Base-by-base conservation (phyloP, 1,140 invertebrate genomes). In the Sipha flava region DNA sequence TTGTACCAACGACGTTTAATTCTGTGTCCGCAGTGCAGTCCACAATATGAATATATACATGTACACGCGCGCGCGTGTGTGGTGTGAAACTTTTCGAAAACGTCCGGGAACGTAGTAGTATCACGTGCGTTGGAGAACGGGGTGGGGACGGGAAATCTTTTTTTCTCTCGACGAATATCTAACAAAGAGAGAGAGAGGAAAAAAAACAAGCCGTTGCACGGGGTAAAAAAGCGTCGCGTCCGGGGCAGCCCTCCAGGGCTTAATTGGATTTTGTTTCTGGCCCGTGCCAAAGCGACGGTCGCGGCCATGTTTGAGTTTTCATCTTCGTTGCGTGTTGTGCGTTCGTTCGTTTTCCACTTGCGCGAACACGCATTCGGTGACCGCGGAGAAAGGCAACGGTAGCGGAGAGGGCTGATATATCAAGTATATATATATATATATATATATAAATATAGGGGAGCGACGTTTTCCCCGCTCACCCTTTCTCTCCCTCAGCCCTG, bases 331-430 rank as follows among this genome's bases (percentile, higher is more conserved):
- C 7, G 59, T 43, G 29, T 34, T 73, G 70, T 52, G n/a, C n/a
- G n/a, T n/a, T n/a, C n/a, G 72, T 75, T 75, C 72, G 72, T 75
- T 75, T 75, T 75, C 72, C 72, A 75, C 72, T 75, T 37, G 72
- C 73, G 12, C 49, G 73, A 59, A 77, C 73, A 77, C 73, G 49
- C 72, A 43, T 23, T 29, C 66, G 43, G 73, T 29, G 34, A 54
- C 49, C 73, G 73, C 31, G 52, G 47, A 54, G 72, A 75, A 54
- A 57, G 5, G 47, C 10, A 7, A 12, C 5, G 29, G 72, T 7
- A 37, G n/a, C 2, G 47, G 21, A 37, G 73, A 6, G 45, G 34
- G 7, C 16, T 29, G 26, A 47, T 47, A n/a, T n/a, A 47, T 70
- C 40, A 70, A 31, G 23, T 47, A 26, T n/a, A 70, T 26, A 43